Evolutionary conservation across 1,140 invertebrate species (phyloP).

Genomic region (Polypedilum vanderplanki): DNA sequence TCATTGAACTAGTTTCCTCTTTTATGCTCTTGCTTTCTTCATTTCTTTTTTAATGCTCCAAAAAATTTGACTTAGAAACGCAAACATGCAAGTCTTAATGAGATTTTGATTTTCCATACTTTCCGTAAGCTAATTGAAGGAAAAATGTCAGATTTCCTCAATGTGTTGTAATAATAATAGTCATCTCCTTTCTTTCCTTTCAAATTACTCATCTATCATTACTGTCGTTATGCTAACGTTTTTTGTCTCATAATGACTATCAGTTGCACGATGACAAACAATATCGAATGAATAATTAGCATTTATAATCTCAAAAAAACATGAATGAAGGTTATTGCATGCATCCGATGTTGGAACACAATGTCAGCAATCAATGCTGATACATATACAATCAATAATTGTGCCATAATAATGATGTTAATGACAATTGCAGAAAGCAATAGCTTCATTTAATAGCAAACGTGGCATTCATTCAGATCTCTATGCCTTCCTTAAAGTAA

Average conservation of each 20-base stretch:
- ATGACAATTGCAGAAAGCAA: not conserved
- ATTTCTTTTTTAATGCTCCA: not conserved
- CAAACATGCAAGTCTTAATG: not conserved
- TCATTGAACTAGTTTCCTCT: not conserved
- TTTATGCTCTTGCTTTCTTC: not conserved
- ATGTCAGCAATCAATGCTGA: not conserved
- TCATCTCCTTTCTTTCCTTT: not conserved
- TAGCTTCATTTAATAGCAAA: not conserved
- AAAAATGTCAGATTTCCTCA: not conserved
- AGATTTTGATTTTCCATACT: not conserved
- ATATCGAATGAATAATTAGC: too few relatives aligned
- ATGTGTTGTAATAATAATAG: not conserved
- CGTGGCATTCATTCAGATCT: not conserved
- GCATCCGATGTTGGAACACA: not conserved
- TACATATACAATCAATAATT: conserved; percentile 12
- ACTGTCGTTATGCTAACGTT: too few relatives aligned
- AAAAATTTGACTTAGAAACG: not conserved
- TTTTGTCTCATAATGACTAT: too few relatives aligned
- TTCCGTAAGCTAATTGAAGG: not conserved
- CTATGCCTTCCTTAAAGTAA: too few relatives aligned
- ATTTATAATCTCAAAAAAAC: too few relatives aligned
- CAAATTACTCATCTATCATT: not conserved
- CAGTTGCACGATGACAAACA: too few relatives aligned
- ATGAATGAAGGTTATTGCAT: not conserved
- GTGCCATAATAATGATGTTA: not conserved